Evolutionary conservation across 2,888 invertebrate genomes (phyloP).

Genomic region (Poecilobothrus nobilitatus): DNA sequence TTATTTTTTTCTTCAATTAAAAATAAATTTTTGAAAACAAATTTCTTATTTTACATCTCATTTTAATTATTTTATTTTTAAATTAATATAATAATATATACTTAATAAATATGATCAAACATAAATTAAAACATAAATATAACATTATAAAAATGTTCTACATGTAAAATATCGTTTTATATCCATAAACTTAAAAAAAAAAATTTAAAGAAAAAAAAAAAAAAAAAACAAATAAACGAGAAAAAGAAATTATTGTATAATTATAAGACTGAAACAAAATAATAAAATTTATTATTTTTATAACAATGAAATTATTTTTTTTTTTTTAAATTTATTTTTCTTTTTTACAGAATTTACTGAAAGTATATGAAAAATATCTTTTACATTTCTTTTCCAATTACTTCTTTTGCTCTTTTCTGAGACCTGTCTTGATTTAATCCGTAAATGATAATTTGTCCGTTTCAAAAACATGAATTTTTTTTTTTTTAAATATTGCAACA

Average conservation of each 20-base stretch:
- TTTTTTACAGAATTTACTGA: no score
- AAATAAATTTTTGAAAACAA: not conserved
- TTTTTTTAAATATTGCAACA: no score
- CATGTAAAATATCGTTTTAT: no score
- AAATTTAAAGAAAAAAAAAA: no score
- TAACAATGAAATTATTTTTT: not conserved
- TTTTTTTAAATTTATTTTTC: no score
- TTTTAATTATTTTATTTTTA: not conserved
- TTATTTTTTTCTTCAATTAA: not conserved
- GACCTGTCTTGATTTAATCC: no score
- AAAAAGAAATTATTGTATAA: constrained; percentile 1
- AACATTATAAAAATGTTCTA: not conserved
- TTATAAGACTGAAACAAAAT: not conserved
- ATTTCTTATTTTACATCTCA: not conserved
- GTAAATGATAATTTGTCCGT: no score
- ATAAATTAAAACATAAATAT: not conserved
- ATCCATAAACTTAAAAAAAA: no score
- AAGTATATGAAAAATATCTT: no score
- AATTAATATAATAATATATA: not conserved
- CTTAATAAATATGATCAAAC: not conserved
- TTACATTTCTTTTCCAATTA: no score
- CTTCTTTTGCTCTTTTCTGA: no score
- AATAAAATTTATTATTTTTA: not conserved
- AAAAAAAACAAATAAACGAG: not conserved
- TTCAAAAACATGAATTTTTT: no score